Evolutionary conservation across 2,113 vertebrate species (phyloP).

Genomic region (Hystrix brachyura): DNA sequence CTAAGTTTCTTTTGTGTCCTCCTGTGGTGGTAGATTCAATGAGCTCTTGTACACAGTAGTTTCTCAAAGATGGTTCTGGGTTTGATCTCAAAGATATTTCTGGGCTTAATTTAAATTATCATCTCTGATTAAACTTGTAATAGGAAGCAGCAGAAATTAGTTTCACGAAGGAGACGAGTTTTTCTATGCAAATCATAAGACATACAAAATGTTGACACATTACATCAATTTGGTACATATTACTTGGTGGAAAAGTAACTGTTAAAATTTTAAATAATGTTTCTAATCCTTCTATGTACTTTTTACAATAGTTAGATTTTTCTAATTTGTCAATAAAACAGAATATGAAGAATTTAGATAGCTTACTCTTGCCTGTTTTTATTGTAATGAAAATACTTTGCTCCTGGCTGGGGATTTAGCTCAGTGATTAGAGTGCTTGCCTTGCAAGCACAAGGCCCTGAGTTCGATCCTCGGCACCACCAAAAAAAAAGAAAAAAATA

Average conservation of each 20-base stretch:
- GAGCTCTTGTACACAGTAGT: not conserved
- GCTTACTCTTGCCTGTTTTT: not conserved
- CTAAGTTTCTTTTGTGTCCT: not conserved
- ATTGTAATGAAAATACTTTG: constrained; percentile 7
- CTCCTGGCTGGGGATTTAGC: too few relatives aligned
- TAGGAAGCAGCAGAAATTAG: constrained; percentile 44
- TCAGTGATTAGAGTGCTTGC: too few relatives aligned
- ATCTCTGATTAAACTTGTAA: not conserved
- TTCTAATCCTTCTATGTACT: not conserved
- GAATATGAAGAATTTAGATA: not conserved
- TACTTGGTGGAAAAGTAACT: not conserved
- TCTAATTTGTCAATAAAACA: not conserved
- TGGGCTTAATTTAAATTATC: constrained; percentile 33
- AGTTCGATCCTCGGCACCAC: too few relatives aligned
- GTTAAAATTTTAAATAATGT: not conserved
- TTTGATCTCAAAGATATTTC: not conserved
- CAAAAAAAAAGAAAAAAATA: not conserved
- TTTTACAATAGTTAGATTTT: constrained; percentile 20
- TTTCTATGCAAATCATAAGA: constrained; percentile 22
- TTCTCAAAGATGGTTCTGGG: constrained; percentile 26
- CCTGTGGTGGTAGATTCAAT: not conserved
- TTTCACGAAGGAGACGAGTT: not conserved
- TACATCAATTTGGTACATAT: not conserved
- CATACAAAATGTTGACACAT: not conserved
- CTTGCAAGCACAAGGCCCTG: too few relatives aligned